phyloP scores from a whole-genome alignment of 2,113 vertebrate species.

The Spizaetus ornatus region DNA sequence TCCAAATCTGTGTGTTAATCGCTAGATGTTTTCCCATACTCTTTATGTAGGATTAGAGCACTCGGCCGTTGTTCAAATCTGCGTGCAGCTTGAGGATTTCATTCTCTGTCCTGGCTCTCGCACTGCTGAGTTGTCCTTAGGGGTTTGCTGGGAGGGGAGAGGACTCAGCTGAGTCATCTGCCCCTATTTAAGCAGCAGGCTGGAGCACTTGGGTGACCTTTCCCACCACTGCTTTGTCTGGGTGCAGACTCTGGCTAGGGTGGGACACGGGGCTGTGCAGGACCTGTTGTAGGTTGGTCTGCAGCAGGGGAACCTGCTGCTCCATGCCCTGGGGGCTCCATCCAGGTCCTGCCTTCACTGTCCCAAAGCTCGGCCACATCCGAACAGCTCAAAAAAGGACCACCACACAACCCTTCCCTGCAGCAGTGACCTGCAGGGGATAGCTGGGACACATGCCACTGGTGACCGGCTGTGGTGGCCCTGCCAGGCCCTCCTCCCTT shows the following conservation, averaged over 20 bases:
- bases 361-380: no score
- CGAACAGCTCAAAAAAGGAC: neutral
- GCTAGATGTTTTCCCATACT: no score
- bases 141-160: neutral
- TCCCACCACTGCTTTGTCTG: no score
- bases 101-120: accelerated
- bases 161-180: neutral
- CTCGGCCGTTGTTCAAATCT: accelerated
- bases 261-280: accelerated
- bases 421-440: neutral
- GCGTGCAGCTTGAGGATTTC: accelerated
- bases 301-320: no score
- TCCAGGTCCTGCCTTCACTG: neutral
- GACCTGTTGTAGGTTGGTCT: neutral
- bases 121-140: accelerated
- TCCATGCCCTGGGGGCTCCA: neutral
- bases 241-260: accelerated
- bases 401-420: accelerated
- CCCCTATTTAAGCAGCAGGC: neutral
- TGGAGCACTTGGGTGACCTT: neutral
- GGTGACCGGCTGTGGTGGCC: accelerated
- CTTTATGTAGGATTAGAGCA: neutral
- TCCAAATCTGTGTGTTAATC: neutral
- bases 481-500: neutral
- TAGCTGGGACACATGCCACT: neutral